Percentiles rank a stretch among this genome's conserved stretches.
Conservation (phyloP, 64 coral and sea anemone species). For the Stichodactyla mertensii region DNA sequence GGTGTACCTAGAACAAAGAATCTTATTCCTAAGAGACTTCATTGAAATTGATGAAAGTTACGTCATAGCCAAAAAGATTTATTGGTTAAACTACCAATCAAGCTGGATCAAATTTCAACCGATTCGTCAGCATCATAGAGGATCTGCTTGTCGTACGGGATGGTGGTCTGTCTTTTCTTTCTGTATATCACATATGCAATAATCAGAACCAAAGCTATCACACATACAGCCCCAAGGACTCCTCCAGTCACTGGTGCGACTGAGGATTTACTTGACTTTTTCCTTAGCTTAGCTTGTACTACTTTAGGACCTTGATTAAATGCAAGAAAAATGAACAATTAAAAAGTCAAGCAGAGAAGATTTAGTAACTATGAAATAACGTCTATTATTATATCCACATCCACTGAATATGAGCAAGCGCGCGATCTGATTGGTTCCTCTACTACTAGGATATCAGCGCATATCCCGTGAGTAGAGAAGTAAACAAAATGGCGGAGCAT, state of each 20-base stretch:
- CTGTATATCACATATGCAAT: conserved; percentile 16
- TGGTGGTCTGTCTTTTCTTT: not conserved
- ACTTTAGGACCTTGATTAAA: not conserved
- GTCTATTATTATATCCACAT: too few species aligned
- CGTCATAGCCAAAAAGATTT: too few species aligned
- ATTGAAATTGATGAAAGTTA: too few species aligned
- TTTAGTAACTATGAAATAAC: too few species aligned
- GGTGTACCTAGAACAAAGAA: too few species aligned
- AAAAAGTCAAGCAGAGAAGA: not conserved
- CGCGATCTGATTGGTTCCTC: too few species aligned
- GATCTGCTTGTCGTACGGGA: conserved; percentile 22
- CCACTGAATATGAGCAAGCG: too few species aligned
- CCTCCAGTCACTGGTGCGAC: not conserved
- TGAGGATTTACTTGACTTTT: not conserved
- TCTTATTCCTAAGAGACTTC: too few species aligned
- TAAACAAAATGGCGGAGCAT: too few species aligned
- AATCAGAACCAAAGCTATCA: not conserved
- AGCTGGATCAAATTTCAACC: not conserved
- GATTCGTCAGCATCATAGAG: not conserved
- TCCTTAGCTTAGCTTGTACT: not conserved
- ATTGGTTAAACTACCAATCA: not conserved
- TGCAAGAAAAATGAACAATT: too few species aligned
- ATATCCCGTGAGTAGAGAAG: too few species aligned
- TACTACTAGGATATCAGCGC: too few species aligned
- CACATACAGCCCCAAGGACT: not conserved